phyloP scores from a whole-genome alignment of 2,797 vertebrate species.

The Chaetodon trifasciatus region DNA sequence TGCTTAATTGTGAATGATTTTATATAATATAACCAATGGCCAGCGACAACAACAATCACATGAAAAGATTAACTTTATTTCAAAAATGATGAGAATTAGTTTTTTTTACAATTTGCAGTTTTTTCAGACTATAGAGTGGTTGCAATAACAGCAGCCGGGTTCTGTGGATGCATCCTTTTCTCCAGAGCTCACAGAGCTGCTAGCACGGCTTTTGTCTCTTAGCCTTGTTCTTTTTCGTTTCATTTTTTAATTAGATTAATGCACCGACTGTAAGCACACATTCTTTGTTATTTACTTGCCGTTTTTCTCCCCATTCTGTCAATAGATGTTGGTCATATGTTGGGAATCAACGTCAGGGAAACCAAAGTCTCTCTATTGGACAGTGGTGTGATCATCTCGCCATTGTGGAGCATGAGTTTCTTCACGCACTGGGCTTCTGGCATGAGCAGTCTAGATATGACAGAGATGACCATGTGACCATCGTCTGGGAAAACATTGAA shows the following conservation, averaged over 20 bases:
- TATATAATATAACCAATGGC: too few species aligned
- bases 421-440: conserved; percentile 91
- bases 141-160: neutral
- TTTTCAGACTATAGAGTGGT: too few species aligned
- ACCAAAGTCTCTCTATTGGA: neutral
- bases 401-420: conserved; percentile 67
- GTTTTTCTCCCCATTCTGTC: neutral
- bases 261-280: too few species aligned
- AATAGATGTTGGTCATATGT: neutral
- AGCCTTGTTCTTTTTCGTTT: too few species aligned
- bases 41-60: too few species aligned
- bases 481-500: conserved; percentile 85
- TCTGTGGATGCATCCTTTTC: neutral
- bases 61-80: too few species aligned
- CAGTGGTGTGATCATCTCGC: neutral
- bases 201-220: too few species aligned
- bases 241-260: too few species aligned
- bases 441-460: conserved; percentile 93
- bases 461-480: conserved; percentile 88
- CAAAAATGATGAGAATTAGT: too few species aligned
- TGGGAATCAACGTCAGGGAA: neutral
- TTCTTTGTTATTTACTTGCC: neutral
- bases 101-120: too few species aligned
- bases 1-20: too few species aligned
- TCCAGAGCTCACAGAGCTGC: too few species aligned